Conservation (phyloP, 1,140 invertebrate genomes). For the Rhizoglyphus robini region DNA sequence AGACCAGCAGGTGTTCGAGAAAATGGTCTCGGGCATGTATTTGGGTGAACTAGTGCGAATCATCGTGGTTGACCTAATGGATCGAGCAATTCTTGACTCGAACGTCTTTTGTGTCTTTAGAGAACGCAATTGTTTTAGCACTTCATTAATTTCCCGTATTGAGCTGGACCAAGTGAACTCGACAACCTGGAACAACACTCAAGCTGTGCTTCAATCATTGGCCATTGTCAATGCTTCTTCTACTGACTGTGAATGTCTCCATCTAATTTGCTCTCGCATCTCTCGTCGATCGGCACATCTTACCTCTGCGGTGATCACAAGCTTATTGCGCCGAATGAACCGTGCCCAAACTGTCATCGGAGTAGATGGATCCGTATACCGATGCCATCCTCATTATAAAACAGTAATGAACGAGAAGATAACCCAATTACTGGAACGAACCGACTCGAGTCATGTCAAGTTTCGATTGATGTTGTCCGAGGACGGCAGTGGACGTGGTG, state of each 20-base stretch:
- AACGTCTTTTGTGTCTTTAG: background rate
- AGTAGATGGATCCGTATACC: slow-evolving; percentile 94
- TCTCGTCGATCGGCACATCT: slow-evolving; percentile 80
- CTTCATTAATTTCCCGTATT: background rate
- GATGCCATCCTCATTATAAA: slow-evolving; percentile 89
- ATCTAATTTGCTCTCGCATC: slow-evolving; percentile 66
- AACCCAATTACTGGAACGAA: background rate
- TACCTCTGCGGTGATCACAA: slow-evolving; percentile 58
- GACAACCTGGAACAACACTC: background rate
- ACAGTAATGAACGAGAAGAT: slow-evolving; percentile 48
- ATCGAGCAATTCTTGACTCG: background rate
- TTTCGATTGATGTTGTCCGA: slow-evolving; percentile 94
- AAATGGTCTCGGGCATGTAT: slow-evolving; percentile 57
- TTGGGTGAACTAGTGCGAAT: slow-evolving; percentile 48
- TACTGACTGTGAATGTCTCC: slow-evolving; percentile 8
- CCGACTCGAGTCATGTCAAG: background rate
- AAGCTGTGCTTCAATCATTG: background rate
- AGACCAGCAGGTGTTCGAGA: slow-evolving; percentile 49
- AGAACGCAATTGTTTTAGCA: background rate
- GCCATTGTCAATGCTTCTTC: background rate
- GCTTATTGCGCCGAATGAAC: slow-evolving; percentile 53
- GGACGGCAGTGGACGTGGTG: slow-evolving; percentile 93
- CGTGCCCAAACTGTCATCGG: slow-evolving; percentile 80
- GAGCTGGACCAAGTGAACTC: background rate
- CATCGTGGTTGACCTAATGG: slow-evolving; percentile 51